Percentiles rank a stretch among this genome's conserved stretches.
phyloP scores from a whole-genome alignment of 2,888 invertebrate genomes.

The Eristalinus aeneus region DNA sequence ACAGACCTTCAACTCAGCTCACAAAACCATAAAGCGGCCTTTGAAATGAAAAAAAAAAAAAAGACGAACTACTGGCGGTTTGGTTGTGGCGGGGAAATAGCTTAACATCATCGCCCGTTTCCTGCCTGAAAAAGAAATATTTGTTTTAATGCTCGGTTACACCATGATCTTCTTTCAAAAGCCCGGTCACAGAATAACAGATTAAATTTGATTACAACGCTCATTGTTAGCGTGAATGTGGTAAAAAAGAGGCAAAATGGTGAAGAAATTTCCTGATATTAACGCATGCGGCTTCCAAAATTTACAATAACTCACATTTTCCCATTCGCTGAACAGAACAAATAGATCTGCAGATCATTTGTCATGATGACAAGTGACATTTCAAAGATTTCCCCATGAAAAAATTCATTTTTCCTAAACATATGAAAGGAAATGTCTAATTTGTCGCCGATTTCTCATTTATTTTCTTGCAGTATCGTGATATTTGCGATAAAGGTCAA shows the following conservation, averaged over 20 bases:
- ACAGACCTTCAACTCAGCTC: not conserved
- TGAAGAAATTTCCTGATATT: not conserved
- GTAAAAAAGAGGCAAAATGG: not conserved
- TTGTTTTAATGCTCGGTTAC: slow-evolving; percentile 35
- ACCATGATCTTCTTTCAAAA: not conserved
- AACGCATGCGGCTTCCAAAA: not conserved
- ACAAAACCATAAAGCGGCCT: not conserved
- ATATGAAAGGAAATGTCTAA: not conserved
- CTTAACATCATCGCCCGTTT: slow-evolving; percentile 6
- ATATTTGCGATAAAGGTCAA: slow-evolving; percentile 83
- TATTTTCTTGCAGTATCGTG: slow-evolving; percentile 84
- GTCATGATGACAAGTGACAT: not conserved
- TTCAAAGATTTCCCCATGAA: not conserved
- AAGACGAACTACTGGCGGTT: no score
- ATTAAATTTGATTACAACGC: slow-evolving; percentile 17
- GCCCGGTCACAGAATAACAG: slow-evolving; percentile 5
- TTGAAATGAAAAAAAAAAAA: no score
- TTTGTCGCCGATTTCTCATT: not conserved
- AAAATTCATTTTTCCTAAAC: not conserved
- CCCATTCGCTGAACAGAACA: not conserved
- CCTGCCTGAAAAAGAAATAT: slow-evolving; percentile 5
- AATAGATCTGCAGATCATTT: not conserved
- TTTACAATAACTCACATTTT: no score
- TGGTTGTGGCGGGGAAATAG: not conserved
- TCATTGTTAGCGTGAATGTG: not conserved